Base-by-base conservation (phyloP, 2,113 vertebrate species). In the Rhinichthys klamathensis region DNA sequence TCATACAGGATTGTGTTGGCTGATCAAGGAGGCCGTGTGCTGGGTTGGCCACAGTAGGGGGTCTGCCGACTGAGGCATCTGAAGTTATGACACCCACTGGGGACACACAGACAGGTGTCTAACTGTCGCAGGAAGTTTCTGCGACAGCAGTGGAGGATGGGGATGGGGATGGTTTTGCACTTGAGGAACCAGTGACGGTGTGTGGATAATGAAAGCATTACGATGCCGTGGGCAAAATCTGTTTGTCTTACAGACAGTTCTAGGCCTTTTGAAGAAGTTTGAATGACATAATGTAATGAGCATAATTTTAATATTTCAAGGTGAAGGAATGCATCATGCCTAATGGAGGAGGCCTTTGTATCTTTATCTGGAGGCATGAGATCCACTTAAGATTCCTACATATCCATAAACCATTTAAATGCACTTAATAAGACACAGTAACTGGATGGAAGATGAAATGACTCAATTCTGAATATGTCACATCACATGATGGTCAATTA, bases 91-190 rank as follows among this genome's bases (percentile, higher is more conserved):
- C 80, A 85, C 49, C 87, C 76, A 16, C 80, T 54, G 75, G 87
- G 74, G 81, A 72, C n/a, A 69, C 85, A 54, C 49, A 85, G 85
- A 87, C 83, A 82, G 83, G 79, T 82, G 86, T 79, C 56, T 78
- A 75, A 73, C 84, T 84, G 82, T 80, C 25, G 41, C 74, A 58
- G n/a, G 49, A 44, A 74, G n/a, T 69, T 72, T 51, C 41, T 60
- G 74, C 54, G 25, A 70, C 65, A 35, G 49, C 11, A 44, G 72
- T 46, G 84, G 51, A 25, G 46, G 25, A 79, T 51, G 30, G 25
- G 32, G 56, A 30, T 41, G 46, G 23, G n/a, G n/a, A n/a, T n/a
- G n/a, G n/a, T 44, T 80, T 65, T 54, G 51, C 54, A 35, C 83
- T 78, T 58, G 54, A 54, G 79, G 56, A 75, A 32, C 35, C 69